Evolutionary conservation across 2,888 invertebrate genomes (phyloP).

Genomic region (Eulithis testata): DNA sequence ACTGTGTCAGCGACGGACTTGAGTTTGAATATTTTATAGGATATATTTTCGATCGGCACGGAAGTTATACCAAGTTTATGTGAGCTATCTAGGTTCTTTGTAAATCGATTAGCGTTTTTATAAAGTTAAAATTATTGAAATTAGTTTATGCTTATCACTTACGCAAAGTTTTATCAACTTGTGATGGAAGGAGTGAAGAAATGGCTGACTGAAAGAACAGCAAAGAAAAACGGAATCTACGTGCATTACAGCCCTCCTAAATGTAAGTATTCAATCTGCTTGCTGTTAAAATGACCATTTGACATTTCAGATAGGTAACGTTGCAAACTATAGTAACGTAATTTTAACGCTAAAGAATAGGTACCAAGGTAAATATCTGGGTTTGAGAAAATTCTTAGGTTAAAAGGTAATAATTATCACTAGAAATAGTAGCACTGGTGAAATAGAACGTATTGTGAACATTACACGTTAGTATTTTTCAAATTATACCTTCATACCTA

Average conservation of each 20-base stretch:
- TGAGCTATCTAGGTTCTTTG: background rate
- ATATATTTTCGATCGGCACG: slow-evolving; percentile 52
- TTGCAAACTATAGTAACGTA: no score
- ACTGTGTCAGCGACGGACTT: slow-evolving; percentile 59
- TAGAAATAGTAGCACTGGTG: no score
- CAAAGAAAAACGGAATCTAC: slow-evolving; percentile 82
- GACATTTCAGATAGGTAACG: no score
- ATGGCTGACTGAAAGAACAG: slow-evolving; percentile 60
- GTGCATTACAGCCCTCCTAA: slow-evolving; percentile 87
- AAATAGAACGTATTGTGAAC: no score
- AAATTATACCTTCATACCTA: background rate
- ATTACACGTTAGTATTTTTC: no score
- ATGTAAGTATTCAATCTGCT: slow-evolving; percentile 71
- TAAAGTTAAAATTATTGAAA: slow-evolving; percentile 2
- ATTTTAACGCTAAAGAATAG: no score
- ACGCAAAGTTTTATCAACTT: background rate
- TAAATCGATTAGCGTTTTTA: slow-evolving; percentile 9
- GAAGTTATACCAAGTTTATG: slow-evolving; percentile 13
- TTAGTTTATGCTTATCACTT: background rate
- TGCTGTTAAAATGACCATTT: no score
- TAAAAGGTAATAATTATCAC: no score
- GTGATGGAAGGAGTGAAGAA: slow-evolving; percentile 71
- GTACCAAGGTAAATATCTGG: no score
- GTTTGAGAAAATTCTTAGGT: no score
- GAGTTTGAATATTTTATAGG: slow-evolving; percentile 68